phyloP scores from a whole-genome alignment of 2,113 vertebrate genomes.

The Cyanoderma ruficeps region DNA sequence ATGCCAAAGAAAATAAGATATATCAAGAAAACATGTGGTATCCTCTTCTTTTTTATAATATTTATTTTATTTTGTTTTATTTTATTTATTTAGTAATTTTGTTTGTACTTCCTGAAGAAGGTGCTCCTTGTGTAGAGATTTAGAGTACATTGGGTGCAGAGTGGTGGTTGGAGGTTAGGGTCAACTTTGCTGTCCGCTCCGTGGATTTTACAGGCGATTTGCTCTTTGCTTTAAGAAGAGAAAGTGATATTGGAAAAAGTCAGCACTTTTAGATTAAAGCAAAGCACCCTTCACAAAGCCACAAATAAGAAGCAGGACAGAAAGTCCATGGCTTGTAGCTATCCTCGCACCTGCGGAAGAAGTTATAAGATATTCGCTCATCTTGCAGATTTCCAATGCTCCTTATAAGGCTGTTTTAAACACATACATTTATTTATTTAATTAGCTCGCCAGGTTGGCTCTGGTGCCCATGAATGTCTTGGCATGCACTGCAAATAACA shows the following conservation, averaged over 20 bases:
- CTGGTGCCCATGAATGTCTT: conserved; percentile 80
- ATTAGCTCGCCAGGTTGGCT: conserved; percentile 81
- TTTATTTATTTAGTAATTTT: conserved; percentile 69
- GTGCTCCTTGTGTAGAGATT: conserved; percentile 82
- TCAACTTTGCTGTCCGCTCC: conserved; percentile 87
- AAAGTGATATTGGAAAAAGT: conserved; percentile 87
- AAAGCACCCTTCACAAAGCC: conserved; percentile 90
- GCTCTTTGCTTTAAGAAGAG: conserved; percentile 90
- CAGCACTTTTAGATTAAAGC: conserved; percentile 92
- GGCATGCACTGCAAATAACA: conserved; percentile 85
- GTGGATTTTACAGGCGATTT: conserved; percentile 85
- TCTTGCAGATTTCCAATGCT: conserved; percentile 83
- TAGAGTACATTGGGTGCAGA: conserved; percentile 87
- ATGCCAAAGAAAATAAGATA: conserved; percentile 71
- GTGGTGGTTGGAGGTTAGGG: conserved; percentile 83
- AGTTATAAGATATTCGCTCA: conserved; percentile 86
- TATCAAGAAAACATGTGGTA: conserved; percentile 68
- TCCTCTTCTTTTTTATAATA: conserved; percentile 56
- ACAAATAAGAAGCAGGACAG: conserved; percentile 88
- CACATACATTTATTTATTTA: conserved; percentile 81
- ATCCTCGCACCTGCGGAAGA: conserved; percentile 93
- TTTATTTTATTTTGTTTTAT: background rate
- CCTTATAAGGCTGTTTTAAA: conserved; percentile 82
- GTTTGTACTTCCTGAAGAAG: conserved; percentile 78
- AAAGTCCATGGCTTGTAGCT: conserved; percentile 90